Percentiles rank a stretch among this genome's conserved stretches.
These are phyloP conservation scores for Salticus scenicus DNA, from an alignment of 2,888 invertebrate genomes.

Conservation along the genomic window DNA sequence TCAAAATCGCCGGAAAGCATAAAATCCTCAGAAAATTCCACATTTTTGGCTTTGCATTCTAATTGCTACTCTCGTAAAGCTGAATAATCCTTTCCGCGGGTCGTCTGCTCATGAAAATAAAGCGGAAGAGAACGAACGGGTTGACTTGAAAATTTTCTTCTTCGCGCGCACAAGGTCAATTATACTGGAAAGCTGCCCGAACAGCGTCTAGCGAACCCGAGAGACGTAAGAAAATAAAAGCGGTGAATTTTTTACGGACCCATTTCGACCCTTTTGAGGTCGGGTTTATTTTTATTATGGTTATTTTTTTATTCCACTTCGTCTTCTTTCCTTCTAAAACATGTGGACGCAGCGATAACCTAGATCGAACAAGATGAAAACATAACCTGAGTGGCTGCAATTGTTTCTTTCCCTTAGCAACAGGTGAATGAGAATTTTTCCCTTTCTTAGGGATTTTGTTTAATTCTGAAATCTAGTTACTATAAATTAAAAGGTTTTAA, in stretches of 20 bases:
- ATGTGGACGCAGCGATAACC: slow-evolving; percentile 42
- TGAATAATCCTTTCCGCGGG: slow-evolving; percentile 33
- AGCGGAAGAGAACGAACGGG: slow-evolving; percentile 59
- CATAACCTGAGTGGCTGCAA: slow-evolving; percentile 14
- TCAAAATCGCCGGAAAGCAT: slow-evolving; percentile 26
- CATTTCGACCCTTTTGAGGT: slow-evolving; percentile 64
- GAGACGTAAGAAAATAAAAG: slow-evolving; percentile 61
- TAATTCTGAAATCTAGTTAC: no score
- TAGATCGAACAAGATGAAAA: slow-evolving; percentile 53
- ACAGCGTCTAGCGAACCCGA: slow-evolving; percentile 1
- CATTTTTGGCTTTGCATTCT: slow-evolving; percentile 54
- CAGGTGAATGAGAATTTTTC: slow-evolving; percentile 36
- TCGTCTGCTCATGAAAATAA: slow-evolving; percentile 56
- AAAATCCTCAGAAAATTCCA: slow-evolving; percentile 35
- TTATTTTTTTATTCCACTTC: slow-evolving; percentile 20
- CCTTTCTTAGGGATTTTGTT: slow-evolving; percentile 31
- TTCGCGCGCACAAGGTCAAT: slow-evolving; percentile 63
- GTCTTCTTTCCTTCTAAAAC: slow-evolving; percentile 22
- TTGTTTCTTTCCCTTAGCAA: slow-evolving; percentile 14
- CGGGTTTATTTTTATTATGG: slow-evolving; percentile 42
- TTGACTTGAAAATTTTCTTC: slow-evolving; percentile 27
- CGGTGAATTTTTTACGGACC: slow-evolving; percentile 59
- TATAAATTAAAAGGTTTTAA: no score
- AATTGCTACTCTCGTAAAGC: slow-evolving; percentile 42
- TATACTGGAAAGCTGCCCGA: slow-evolving; percentile 49